Percentiles rank a stretch among this genome's conserved stretches.
Evolutionary conservation across 1,140 invertebrate genomes (phyloP).

Genomic region (Nymphalis io): DNA sequence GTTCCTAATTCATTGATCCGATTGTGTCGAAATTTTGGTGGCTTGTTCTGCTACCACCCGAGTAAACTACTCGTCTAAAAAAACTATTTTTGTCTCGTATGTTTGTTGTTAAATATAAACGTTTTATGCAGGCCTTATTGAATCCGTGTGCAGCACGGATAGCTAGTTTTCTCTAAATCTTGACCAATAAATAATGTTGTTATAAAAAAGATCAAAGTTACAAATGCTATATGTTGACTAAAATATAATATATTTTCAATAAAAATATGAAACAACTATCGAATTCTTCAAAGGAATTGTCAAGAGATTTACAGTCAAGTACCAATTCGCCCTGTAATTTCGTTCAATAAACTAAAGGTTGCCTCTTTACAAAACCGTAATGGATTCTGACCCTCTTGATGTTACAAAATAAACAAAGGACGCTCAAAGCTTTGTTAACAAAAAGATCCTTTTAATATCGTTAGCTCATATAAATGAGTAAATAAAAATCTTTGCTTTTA

Average conservation of each 20-base stretch:
- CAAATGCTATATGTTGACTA: background rate
- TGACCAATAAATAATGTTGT: too few species aligned
- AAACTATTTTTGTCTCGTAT: too few species aligned
- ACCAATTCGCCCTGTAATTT: conserved; percentile 39
- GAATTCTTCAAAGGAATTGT: conserved; percentile 29
- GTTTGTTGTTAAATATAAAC: too few species aligned
- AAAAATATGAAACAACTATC: conserved; percentile 12
- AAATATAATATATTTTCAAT: background rate
- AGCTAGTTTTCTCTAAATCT: too few species aligned
- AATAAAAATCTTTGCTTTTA: conserved; percentile 22
- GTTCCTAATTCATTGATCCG: too few species aligned
- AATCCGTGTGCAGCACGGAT: too few species aligned
- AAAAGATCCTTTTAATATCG: conserved; percentile 38
- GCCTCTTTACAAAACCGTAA: conserved; percentile 51
- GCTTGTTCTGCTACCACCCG: too few species aligned
- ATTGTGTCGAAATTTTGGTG: too few species aligned
- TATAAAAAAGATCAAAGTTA: background rate
- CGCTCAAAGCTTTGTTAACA: conserved; percentile 40
- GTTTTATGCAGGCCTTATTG: too few species aligned
- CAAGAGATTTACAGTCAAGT: conserved; percentile 32
- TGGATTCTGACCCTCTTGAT: conserved; percentile 55
- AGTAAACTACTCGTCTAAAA: too few species aligned
- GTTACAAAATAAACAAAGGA: conserved; percentile 56
- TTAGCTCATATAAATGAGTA: conserved; percentile 21
- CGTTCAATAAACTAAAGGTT: conserved; percentile 48